Percentiles rank a stretch among this genome's conserved stretches.
Evolutionary conservation across 2,888 invertebrate genomes (phyloP).

Genomic region (Eupithecia inturbata): DNA sequence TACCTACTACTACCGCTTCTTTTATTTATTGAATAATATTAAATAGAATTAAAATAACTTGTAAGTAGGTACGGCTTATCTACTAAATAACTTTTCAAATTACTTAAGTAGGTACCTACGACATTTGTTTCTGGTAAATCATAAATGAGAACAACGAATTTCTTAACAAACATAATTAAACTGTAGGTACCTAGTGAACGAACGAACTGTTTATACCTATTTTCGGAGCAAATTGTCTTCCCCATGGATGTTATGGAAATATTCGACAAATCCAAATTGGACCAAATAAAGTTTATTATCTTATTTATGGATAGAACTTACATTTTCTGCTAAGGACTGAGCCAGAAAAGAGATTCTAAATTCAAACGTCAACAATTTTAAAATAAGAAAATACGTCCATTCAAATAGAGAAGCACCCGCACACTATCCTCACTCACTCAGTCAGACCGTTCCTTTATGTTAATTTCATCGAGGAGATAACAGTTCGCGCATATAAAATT

Average conservation of each 20-base stretch:
- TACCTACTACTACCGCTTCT: too few species aligned
- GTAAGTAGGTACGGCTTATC: background rate
- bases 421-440: slow-evolving; percentile 11
- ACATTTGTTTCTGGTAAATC: too few species aligned
- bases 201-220: background rate
- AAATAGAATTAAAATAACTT: too few species aligned
- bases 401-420: slow-evolving; percentile 15
- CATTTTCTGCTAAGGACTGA: slow-evolving; percentile 1
- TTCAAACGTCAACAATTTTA: background rate
- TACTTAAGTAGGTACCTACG: too few species aligned
- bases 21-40: too few species aligned
- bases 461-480: background rate
- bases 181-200: too few species aligned
- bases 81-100: too few species aligned
- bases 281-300: too few species aligned
- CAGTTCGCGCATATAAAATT: background rate
- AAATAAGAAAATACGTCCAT: slow-evolving; percentile 25
- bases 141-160: too few species aligned
- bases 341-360: slow-evolving; percentile 5
- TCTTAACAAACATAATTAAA: too few species aligned
- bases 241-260: background rate
- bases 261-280: background rate
- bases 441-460: slow-evolving; percentile 2
- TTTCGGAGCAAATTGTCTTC: background rate
- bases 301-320: too few species aligned